These are phyloP conservation scores for Clarias magur DNA, from an alignment of 2,113 vertebrate species.

Conservation along the genomic window DNA sequence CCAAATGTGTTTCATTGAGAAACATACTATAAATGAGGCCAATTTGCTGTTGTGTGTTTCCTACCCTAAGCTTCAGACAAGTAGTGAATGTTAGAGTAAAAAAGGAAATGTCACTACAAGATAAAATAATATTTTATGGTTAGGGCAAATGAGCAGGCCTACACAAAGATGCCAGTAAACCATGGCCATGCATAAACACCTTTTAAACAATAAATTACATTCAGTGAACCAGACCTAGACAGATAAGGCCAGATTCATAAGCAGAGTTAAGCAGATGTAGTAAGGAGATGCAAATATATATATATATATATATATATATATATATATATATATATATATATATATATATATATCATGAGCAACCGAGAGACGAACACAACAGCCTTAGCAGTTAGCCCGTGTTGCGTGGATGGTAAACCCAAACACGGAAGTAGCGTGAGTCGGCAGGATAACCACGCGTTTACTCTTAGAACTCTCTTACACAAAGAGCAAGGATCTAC, in stretches of 20 bases:
- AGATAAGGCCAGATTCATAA: neutral
- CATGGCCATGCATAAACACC: neutral
- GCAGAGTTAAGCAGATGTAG: neutral
- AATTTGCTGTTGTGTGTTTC: constrained; percentile 23
- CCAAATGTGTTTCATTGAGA: constrained; percentile 7
- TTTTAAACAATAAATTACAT: neutral
- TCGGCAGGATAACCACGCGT: too few relatives aligned
- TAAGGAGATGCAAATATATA: neutral
- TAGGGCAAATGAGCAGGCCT: neutral
- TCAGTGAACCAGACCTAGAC: neutral
- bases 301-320: too few relatives aligned
- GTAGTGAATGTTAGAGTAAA: constrained; percentile 39
- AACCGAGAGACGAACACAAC: too few relatives aligned
- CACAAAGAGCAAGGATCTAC: too few relatives aligned
- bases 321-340: too few relatives aligned
- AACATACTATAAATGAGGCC: constrained; percentile 1
- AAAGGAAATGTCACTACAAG: constrained; percentile 50
- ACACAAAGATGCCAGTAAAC: neutral
- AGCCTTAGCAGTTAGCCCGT: too few relatives aligned
- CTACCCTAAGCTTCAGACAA: constrained; percentile 40
- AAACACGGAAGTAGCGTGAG: too few relatives aligned
- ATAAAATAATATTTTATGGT: neutral
- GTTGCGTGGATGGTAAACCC: too few relatives aligned
- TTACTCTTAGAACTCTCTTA: too few relatives aligned
- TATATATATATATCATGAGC: neutral